Evolutionary conservation across 1,140 invertebrate species (phyloP).

Genomic region (Nephila pilipes): DNA sequence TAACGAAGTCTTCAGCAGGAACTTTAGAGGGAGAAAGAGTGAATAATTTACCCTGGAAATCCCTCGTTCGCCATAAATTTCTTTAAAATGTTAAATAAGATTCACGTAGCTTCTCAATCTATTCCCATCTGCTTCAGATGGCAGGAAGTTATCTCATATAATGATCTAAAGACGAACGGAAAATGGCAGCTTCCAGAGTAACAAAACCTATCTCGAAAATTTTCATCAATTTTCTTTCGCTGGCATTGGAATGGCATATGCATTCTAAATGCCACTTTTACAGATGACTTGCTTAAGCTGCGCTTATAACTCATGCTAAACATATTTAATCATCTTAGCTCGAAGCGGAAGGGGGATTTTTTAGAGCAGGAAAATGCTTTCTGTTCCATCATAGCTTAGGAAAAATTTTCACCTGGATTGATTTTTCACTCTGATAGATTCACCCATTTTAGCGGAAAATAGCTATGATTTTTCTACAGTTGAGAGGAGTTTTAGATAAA

Average conservation of each 20-base stretch:
- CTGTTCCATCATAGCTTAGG: not conserved
- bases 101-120: not conserved
- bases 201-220: not conserved
- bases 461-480: too few species aligned
- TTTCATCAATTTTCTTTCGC: constrained; percentile 14
- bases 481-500: too few species aligned
- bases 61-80: not conserved
- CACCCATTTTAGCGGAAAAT: too few species aligned
- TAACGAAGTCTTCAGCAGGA: too few species aligned
- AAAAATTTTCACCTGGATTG: not conserved
- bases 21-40: too few species aligned
- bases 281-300: not conserved
- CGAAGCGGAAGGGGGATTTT: not conserved
- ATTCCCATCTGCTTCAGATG: too few species aligned
- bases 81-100: constrained; percentile 32
- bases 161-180: not conserved
- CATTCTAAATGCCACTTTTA: not conserved
- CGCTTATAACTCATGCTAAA: constrained; percentile 12
- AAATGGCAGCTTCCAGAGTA: not conserved
- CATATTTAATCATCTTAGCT: constrained; percentile 35
- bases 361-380: not conserved
- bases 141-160: constrained; percentile 1
- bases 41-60: too few species aligned
- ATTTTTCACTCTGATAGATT: not conserved
- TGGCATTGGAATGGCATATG: not conserved